Percentiles rank a stretch among this genome's conserved stretches.
Evolutionary conservation across 2,113 vertebrate species (phyloP).

Genomic region (Smithornis capensis): DNA sequence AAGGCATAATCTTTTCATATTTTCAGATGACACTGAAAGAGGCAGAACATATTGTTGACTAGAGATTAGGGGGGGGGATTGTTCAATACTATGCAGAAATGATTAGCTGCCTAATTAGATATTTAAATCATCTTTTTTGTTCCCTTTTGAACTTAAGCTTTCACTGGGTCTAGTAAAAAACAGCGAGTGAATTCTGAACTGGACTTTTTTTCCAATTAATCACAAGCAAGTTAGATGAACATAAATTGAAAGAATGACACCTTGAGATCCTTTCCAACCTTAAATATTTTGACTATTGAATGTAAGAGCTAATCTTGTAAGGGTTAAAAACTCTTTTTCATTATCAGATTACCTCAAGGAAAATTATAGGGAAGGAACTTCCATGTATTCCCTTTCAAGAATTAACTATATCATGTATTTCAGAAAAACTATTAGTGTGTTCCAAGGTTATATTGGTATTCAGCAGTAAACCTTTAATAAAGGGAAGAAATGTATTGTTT

Average conservation of each 20-base stretch:
- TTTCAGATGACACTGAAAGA: background rate
- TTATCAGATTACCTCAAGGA: background rate
- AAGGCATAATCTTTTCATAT: background rate
- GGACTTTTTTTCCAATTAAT: background rate
- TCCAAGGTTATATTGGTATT: background rate
- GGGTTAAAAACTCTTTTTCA: background rate
- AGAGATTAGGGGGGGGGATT: background rate
- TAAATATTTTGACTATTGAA: background rate
- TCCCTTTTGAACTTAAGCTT: constrained; percentile 1
- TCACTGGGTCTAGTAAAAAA: background rate
- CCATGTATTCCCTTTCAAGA: background rate
- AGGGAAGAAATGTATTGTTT: background rate
- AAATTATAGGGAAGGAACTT: background rate
- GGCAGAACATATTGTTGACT: background rate
- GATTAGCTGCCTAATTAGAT: constrained; percentile 41
- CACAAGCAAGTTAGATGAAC: background rate
- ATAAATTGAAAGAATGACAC: background rate
- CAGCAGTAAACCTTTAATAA: background rate
- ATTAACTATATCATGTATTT: background rate
- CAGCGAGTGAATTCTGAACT: background rate
- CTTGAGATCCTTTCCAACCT: background rate
- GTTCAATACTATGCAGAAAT: too few relatives aligned
- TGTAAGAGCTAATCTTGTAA: background rate
- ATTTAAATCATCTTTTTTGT: background rate
- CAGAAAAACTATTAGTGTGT: background rate